Evolutionary conservation across 1,140 invertebrate species (phyloP).

Genomic region (Aleiodes sp.): DNA sequence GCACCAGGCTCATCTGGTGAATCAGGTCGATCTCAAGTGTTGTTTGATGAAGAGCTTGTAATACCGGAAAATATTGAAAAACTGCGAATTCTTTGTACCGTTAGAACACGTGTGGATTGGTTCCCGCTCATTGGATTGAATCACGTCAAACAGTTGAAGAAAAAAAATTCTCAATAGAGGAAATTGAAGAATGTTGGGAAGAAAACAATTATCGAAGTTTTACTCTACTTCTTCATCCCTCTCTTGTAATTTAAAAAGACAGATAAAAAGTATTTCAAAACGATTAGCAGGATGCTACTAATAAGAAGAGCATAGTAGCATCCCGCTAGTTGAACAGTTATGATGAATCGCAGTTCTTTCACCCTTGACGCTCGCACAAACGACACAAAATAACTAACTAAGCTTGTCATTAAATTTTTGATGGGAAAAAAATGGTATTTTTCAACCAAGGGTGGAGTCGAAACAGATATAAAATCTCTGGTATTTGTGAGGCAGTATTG

Average conservation of each 20-base stretch:
- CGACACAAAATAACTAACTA: background rate
- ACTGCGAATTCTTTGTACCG: conserved; percentile 4
- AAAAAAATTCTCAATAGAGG: background rate
- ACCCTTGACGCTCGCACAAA: conserved; percentile 14
- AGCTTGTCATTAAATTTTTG: background rate
- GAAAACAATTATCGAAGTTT: background rate
- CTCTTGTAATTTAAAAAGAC: background rate
- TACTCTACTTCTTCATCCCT: background rate
- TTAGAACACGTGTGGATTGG: conserved; percentile 17
- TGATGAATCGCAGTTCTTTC: conserved; percentile 46
- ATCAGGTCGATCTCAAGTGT: background rate
- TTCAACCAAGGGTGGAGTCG: conserved; percentile 4
- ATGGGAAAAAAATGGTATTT: background rate
- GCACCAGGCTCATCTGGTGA: background rate
- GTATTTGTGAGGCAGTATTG: background rate
- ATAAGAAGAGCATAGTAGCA: conserved; percentile 52
- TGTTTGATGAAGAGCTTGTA: background rate
- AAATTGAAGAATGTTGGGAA: background rate
- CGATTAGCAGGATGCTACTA: conserved; percentile 56
- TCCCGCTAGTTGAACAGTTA: conserved; percentile 61
- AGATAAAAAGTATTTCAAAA: background rate
- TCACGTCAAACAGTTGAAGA: background rate
- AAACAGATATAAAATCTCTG: background rate
- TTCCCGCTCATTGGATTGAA: background rate
- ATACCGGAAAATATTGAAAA: background rate